Base-by-base conservation (phyloP, 2,113 vertebrate genomes). In the Neogale vison region DNA sequence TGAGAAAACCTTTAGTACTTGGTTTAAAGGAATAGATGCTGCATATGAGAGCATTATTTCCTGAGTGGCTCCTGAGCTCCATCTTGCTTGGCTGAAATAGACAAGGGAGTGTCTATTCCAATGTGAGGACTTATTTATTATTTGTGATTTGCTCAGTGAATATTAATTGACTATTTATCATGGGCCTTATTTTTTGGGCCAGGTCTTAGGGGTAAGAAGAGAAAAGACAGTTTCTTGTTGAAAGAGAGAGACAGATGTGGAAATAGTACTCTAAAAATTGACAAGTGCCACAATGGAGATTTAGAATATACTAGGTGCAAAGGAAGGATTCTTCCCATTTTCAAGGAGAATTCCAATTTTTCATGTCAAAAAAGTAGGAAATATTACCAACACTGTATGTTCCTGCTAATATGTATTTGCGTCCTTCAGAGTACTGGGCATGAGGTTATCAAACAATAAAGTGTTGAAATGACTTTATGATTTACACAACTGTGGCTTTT, bases 1-100 rank as follows among this genome's bases (percentile, higher is more conserved):
- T 84, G 21, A 65, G 65, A 84, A 95, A 97, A 57, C 21, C 34
- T 85, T 85, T 69, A 88, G 65, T 23, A 61, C 42, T 93, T 90
- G 39, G n/a, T 81, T 90, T 95, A 76, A 91, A 92, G 63, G 52
- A 76, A 77, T 7, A 65, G 79, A 39, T 92, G 42, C 9, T 69
- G 14, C 11, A 59, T 26, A 14, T 45, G 20, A 74, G 23, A 69
- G 10, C 4, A 5, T 69, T 65, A 42, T 52, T 96, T 52, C 26
- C 67, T 50, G 39, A 76, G 50, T 81, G 55, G 42, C 34, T 93
- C 59, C 90, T 87, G 36, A 80, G 71, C 6, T 79, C 61, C 17
- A 52, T 52, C n/a, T 88, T 88, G 55, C 61, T n/a, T 71, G 42
- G 7, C 61, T 86, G 50, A n/a, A 17, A 90, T 1, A 85, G 39